Percentiles rank a stretch among this genome's conserved stretches.
phyloP scores from a whole-genome alignment of 2,888 invertebrate species.

The Drosophila kuntzei region DNA sequence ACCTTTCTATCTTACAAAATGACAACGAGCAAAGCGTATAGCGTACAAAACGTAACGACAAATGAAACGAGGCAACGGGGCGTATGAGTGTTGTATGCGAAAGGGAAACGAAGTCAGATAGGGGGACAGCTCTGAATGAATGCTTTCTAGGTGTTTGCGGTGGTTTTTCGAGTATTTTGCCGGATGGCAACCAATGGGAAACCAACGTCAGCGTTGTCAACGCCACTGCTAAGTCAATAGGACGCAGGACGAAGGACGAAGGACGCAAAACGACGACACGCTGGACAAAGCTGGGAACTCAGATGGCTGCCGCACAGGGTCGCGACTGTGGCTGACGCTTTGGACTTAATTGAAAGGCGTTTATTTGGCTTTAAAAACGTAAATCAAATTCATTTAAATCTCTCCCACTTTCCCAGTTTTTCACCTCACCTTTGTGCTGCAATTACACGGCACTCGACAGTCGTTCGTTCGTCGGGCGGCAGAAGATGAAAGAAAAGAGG shows the following conservation, averaged over 20 bases:
- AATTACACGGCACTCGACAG: slow-evolving; percentile 77
- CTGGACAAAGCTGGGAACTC: slow-evolving; percentile 14
- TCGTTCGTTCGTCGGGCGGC: slow-evolving; percentile 9
- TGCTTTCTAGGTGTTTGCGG: slow-evolving; percentile 79
- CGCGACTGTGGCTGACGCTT: slow-evolving; percentile 60
- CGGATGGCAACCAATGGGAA: slow-evolving; percentile 55
- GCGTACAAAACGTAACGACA: slow-evolving; percentile 59
- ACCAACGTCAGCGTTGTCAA: slow-evolving; percentile 67
- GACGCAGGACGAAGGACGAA: slow-evolving; percentile 23
- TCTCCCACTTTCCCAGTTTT: slow-evolving; percentile 5
- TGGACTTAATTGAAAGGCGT: slow-evolving; percentile 82
- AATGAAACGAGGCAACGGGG: slow-evolving; percentile 72
- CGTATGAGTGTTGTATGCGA: slow-evolving; percentile 74
- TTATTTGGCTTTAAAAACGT: slow-evolving; percentile 83
- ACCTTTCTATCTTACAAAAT: slow-evolving; percentile 35
- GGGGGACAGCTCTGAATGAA: no score
- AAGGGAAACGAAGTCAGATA: no score
- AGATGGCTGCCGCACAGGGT: slow-evolving; percentile 34
- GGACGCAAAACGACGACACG: slow-evolving; percentile 3
- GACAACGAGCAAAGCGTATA: slow-evolving; percentile 68
- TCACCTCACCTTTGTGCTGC: slow-evolving; percentile 68
- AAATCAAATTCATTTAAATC: slow-evolving; percentile 83
- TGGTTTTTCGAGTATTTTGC: slow-evolving; percentile 76
- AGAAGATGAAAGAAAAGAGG: slow-evolving; percentile 4
- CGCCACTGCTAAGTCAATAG: slow-evolving; percentile 78